Evolutionary conservation across 2,797 vertebrate species (phyloP).

Genomic region (Ibycter americanus): DNA sequence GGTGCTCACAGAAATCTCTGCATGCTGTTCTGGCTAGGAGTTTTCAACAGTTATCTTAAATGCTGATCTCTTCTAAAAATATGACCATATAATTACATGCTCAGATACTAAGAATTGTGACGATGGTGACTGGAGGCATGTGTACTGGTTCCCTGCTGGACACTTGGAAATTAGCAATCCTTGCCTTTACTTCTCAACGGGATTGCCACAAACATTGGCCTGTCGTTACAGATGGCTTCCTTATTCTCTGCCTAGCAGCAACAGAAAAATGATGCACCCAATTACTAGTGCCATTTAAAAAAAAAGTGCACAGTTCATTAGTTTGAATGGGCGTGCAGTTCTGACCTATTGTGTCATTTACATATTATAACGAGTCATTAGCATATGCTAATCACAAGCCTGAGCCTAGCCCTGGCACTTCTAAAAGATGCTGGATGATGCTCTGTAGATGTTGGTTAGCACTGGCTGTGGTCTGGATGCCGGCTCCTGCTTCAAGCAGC

Average conservation of each 20-base stretch:
- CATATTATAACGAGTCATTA: constrained; percentile 58
- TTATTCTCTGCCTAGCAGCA: constrained; percentile 53
- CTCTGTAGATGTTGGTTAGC: neutral
- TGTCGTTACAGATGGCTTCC: constrained; percentile 52
- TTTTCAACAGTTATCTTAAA: constrained; percentile 48
- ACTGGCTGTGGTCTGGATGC: neutral
- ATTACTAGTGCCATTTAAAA: constrained; percentile 48
- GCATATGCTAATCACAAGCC: constrained; percentile 57
- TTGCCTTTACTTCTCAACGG: constrained; percentile 63
- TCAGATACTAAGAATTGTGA: constrained; percentile 48
- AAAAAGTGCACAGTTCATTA: constrained; percentile 54
- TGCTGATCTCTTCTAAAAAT: constrained; percentile 59
- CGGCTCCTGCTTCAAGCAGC: neutral
- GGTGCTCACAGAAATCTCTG: constrained; percentile 12
- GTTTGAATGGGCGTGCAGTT: constrained; percentile 60
- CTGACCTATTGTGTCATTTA: constrained; percentile 55
- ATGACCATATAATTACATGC: constrained; percentile 47
- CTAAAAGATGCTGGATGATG: neutral
- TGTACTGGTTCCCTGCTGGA: constrained; percentile 57
- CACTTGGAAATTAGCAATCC: constrained; percentile 61
- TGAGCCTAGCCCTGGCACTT: constrained; percentile 9
- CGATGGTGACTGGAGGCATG: constrained; percentile 53
- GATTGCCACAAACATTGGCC: constrained; percentile 37
- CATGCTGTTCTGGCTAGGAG: neutral
- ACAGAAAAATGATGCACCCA: constrained; percentile 55